phyloP scores from a whole-genome alignment of 2,113 vertebrate genomes.

The Mustelus asterias region DNA sequence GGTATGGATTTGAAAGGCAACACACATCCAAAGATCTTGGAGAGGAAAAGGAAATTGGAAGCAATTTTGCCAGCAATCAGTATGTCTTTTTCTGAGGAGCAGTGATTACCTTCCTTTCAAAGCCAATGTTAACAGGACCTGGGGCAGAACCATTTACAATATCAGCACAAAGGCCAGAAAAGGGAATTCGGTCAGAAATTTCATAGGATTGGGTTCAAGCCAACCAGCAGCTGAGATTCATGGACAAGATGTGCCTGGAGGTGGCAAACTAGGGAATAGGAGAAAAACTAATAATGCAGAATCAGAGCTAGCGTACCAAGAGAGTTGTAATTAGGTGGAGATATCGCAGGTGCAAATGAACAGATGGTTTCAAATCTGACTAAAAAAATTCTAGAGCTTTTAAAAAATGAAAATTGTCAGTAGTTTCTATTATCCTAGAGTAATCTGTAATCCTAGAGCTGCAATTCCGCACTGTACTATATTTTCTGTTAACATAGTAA shows the following conservation, averaged over 20 bases:
- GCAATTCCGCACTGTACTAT: not conserved
- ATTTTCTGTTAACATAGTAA: not conserved
- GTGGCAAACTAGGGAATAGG: not conserved
- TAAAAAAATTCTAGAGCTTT: not conserved
- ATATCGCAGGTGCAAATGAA: not conserved
- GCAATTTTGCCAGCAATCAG: not conserved
- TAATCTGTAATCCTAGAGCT: not conserved
- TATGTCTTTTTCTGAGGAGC: not conserved
- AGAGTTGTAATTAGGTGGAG: not conserved
- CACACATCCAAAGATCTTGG: not conserved
- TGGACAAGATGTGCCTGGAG: not conserved
- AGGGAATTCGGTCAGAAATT: not conserved
- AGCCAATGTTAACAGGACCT: not conserved
- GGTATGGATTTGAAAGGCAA: not conserved
- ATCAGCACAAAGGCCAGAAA: not conserved
- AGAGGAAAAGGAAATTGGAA: no score
- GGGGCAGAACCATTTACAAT: not conserved
- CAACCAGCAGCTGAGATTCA: not conserved
- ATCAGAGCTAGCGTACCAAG: not conserved
- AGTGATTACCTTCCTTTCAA: not conserved
- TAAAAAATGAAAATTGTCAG: not conserved
- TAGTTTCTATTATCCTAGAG: no score
- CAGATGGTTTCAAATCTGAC: not conserved
- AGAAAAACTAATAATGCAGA: not conserved
- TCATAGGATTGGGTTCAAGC: not conserved